phyloP scores from a whole-genome alignment of 2,888 invertebrate genomes.

The Pheosia tremula region DNA sequence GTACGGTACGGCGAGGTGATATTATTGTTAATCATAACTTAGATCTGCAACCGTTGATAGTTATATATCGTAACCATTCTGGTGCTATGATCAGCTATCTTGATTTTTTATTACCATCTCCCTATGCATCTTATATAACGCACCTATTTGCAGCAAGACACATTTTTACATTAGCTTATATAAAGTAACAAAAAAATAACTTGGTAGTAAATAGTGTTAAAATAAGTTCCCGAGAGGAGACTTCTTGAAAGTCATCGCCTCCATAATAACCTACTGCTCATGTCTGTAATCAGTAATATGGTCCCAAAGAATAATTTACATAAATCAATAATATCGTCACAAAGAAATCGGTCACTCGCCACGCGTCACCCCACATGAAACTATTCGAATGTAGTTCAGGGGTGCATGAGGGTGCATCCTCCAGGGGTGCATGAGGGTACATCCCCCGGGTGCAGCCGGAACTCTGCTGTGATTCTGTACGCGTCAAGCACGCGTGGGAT shows the following conservation, averaged over 20 bases:
- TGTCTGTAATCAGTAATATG: background rate
- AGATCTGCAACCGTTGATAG: constrained; percentile 41
- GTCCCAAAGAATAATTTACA: background rate
- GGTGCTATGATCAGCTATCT: background rate
- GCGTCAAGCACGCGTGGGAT: constrained; percentile 13
- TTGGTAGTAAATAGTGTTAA: too few relatives aligned
- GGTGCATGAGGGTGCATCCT: constrained; percentile 14
- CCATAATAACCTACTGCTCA: too few relatives aligned
- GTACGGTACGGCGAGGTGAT: constrained; percentile 46
- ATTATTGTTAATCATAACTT: constrained; percentile 41
- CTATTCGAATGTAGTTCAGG: constrained; percentile 13
- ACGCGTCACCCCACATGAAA: background rate
- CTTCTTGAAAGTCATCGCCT: too few relatives aligned
- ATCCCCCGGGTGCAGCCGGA: background rate
- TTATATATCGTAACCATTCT: constrained; percentile 18
- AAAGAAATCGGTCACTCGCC: constrained; percentile 10
- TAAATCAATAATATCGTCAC: constrained; percentile 5
- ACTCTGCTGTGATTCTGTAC: constrained; percentile 26
- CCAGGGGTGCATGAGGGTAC: constrained; percentile 9
- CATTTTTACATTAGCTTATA: too few relatives aligned
- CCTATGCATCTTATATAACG: too few relatives aligned
- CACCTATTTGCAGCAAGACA: too few relatives aligned
- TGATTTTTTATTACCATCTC: background rate
- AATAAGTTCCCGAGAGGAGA: too few relatives aligned
- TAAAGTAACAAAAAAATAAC: too few relatives aligned